Base-by-base conservation (phyloP, 1,140 invertebrate genomes). In the Plutomurus gul region DNA sequence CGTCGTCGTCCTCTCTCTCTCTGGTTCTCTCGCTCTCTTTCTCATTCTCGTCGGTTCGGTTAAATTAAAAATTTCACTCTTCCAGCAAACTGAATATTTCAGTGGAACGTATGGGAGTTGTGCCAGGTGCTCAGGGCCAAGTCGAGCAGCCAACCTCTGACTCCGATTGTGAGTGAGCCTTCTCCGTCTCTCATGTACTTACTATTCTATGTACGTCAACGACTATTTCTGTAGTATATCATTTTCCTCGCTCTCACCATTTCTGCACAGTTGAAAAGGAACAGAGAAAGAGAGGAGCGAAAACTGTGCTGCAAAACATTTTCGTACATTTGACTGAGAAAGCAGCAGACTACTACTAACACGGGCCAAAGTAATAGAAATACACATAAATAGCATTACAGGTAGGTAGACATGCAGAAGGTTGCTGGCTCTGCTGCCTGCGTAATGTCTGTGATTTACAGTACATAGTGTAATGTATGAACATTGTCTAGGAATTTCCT, bases 41-140 rank as follows among this genome's bases (percentile, higher is more conserved):
- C 18, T 18, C 10, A 10, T 51, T 18, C 8, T 18, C 20, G 65
- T 71, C 30, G 18, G 30, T 60, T 27, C 16, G 4, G 36, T 39
- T 72, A 43, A 72, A 72, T 72, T 72, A 72, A 72, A 72, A 72
- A 72, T 72, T 72, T 72, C 36, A 72, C 36, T 72, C 70, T 72
- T 72, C 40, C 37, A 7, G 30, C 22, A 36, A 36, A 11, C 43
- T 74, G 72, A 74, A 74, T 74, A 74, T 74, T 74, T 74, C 72
- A 74, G 43, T 49, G n/a, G 22, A 74, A 27, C 72, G 72, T 74
- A 74, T 74, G 72, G 43, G 72, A 74, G 72, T 18, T 22, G 40
- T 43, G 25, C 65, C 71, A 73, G 71, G 71, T 73, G 71, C 71
- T 47, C 40, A 30, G 71, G 25, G 22, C 22, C 22, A 30, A 13